Evolutionary conservation across 2,888 invertebrate genomes (phyloP), one percentile per base, ranked within the genome.

Genomic region (Azorinus chamasolen): DNA sequence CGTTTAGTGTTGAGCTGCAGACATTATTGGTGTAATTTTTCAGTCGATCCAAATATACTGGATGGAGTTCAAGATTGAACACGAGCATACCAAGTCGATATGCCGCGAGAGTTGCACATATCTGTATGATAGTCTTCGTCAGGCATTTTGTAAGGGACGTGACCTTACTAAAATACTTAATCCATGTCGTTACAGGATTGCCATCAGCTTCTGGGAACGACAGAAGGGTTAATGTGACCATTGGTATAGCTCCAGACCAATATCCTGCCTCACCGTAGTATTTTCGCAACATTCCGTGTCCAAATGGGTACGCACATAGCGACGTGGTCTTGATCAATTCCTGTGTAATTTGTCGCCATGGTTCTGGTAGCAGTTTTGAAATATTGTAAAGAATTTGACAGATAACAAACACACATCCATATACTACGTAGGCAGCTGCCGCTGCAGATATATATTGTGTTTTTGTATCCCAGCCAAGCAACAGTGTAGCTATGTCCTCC

Each of bases 291-390:
- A 85, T 58, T 12, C 85, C 87, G 58, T 86, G 85, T 10, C 85
- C 85, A 65, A 86, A 84, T 4, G 85, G 84, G 37, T 85, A 88
- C 0, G 82, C 58, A 73, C 84, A 84, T 6, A 87, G 57, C 10
- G 77, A 71, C 61, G 84, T 27, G 3, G 85, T 85, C 62, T 85
- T 84, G 48, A 85, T 76, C 64, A 83, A 88, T 62, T 88, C 88
- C 3, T 6, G 32, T 4, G 32, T 10, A 32, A 4, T 10, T 32
- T 32, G 32, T 32, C 32, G 32, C 32, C 32, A 32, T 32, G 32
- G 32, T 32, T 32, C 32, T 32, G 32, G 32, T 32, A 32, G 10
- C 4, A 32, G 32, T 32, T 32, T 32, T 32, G 32, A 32, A 32
- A 10, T 10, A 32, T 32, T 32, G 32, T 32, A 32, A 4, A 32